These are phyloP conservation scores for Macrocentrus cingulum DNA, from an alignment of 1,140 invertebrate genomes.

Conservation along the genomic window DNA sequence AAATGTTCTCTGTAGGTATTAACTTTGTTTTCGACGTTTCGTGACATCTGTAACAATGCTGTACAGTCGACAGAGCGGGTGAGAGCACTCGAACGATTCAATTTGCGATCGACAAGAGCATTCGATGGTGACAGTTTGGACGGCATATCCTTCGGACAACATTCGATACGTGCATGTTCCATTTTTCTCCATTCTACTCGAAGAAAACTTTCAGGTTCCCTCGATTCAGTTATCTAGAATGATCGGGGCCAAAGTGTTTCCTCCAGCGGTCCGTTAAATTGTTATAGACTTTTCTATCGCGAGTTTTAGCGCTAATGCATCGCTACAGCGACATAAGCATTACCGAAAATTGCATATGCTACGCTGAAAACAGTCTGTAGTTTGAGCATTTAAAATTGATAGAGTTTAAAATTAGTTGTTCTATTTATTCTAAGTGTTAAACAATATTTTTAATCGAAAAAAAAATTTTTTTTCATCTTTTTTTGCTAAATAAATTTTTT, in stretches of 20 bases:
- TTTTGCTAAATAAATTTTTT: no score
- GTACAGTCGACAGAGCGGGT: no score
- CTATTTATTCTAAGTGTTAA: no score
- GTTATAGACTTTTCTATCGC: background rate
- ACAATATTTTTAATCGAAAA: no score
- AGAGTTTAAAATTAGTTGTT: no score
- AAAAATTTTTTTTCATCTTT: no score
- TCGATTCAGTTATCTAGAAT: background rate
- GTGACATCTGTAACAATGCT: background rate
- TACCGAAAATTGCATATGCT: no score
- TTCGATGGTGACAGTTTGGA: constrained; percentile 11
- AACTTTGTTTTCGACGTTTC: background rate
- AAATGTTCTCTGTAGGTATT: background rate
- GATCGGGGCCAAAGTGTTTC: constrained; percentile 5
- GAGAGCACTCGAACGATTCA: constrained; percentile 5
- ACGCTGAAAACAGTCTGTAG: no score
- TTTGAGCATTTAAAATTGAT: no score
- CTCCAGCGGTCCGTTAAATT: constrained; percentile 1
- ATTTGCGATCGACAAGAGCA: constrained; percentile 12
- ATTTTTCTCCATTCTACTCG: background rate
- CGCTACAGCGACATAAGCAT: no score
- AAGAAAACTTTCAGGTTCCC: background rate
- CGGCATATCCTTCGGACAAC: background rate
- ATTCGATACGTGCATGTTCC: background rate
- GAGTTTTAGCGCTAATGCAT: background rate